phyloP scores from a whole-genome alignment of 2,888 invertebrate species.

The Noctua fimbriata region DNA sequence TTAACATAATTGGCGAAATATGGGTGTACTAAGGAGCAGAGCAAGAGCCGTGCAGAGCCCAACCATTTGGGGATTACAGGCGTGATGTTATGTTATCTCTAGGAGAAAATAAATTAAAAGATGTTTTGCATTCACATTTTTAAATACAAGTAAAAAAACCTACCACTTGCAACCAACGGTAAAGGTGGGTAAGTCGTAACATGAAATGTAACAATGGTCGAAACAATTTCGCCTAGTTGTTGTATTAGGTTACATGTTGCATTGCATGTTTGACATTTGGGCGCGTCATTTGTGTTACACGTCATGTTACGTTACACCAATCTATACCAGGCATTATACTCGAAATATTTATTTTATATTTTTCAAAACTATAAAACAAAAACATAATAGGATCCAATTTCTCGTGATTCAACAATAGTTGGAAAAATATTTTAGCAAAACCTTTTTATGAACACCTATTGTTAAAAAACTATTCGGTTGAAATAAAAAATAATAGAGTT shows the following conservation, averaged over 20 bases:
- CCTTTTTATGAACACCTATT: constrained; percentile 32
- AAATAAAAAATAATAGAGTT: constrained; percentile 16
- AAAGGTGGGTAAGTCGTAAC: neutral
- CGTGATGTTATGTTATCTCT: neutral
- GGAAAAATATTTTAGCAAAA: constrained; percentile 46
- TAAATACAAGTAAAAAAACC: neutral
- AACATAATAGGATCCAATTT: constrained; percentile 22
- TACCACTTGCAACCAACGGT: neutral
- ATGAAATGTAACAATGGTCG: neutral
- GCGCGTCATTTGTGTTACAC: neutral
- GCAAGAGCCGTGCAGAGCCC: too few species aligned
- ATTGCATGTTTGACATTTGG: neutral
- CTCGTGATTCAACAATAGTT: constrained; percentile 24
- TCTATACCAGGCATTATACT: neutral
- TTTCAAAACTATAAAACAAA: constrained; percentile 10
- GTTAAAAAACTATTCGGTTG: constrained; percentile 30
- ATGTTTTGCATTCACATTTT: neutral
- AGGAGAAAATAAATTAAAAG: neutral
- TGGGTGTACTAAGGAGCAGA: too few species aligned
- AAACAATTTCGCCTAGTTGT: neutral
- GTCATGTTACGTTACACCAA: neutral
- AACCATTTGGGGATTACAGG: too few species aligned
- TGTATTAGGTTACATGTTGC: neutral
- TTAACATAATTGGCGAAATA: too few species aligned
- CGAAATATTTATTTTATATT: neutral